Conservation (phyloP, 2,113 vertebrate genomes). For the Bagarius yarrelli region DNA sequence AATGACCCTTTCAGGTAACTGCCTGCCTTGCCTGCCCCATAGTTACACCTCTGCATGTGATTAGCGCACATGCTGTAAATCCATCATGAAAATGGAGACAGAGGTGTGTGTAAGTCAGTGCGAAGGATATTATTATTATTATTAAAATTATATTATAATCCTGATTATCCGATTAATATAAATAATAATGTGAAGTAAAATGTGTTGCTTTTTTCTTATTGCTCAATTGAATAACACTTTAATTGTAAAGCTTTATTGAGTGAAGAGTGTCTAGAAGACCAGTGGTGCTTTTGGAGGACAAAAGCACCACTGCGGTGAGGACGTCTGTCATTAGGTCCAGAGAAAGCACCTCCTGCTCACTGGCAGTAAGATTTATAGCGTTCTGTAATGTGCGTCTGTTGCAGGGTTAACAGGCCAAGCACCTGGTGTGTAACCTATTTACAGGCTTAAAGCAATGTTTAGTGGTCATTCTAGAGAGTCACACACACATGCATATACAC, state of each 20-base stretch:
- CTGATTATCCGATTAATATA: too few species aligned
- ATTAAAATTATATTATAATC: too few species aligned
- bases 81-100: background rate
- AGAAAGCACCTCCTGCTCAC: background rate
- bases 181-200: too few species aligned
- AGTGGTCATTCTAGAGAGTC: background rate
- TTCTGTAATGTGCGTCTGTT: background rate
- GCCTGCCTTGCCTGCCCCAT: too few species aligned
- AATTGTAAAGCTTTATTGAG: background rate
- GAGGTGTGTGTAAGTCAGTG: constrained; percentile 13
- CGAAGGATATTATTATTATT: too few species aligned
- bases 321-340: background rate
- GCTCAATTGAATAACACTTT: background rate
- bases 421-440: constrained; percentile 27
- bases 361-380: constrained; percentile 6
- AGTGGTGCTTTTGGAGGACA: background rate
- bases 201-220: too few species aligned
- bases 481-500: background rate
- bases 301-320: too few species aligned
- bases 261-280: background rate
- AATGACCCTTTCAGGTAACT: too few species aligned
- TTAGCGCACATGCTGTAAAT: background rate
- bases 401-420: background rate
- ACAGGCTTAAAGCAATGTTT: constrained; percentile 6
- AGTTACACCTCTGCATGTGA: too few species aligned